phyloP scores from a whole-genome alignment of 2,113 vertebrate species.

The Nycticorax nycticorax region DNA sequence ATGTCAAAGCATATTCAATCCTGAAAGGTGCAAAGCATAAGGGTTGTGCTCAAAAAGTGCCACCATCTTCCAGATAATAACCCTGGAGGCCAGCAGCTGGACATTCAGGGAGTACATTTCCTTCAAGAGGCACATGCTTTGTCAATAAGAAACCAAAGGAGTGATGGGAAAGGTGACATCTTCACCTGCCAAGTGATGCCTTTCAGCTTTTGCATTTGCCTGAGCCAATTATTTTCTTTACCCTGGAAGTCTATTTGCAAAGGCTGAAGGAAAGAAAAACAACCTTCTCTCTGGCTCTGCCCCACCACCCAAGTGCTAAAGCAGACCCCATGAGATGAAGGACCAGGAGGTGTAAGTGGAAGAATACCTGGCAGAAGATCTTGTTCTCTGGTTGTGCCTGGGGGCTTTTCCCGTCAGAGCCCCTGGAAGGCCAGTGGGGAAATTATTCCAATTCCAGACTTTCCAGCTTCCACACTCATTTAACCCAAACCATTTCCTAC shows the following conservation, averaged over 20 bases:
- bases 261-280: slow-evolving; percentile 3
- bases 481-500: slow-evolving; percentile 75
- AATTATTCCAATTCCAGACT: slow-evolving; percentile 58
- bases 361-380: slow-evolving; percentile 10
- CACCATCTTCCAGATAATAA: neutral
- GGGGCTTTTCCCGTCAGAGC: neutral
- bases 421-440: neutral
- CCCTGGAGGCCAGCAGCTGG: neutral
- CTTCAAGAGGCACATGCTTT: neutral
- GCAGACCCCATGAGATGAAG: neutral
- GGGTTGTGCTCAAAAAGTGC: neutral
- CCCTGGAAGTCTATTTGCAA: neutral
- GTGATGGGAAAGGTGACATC: neutral
- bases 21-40: neutral
- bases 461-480: slow-evolving; percentile 67
- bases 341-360: neutral
- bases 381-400: neutral
- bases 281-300: neutral
- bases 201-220: neutral
- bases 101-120: neutral
- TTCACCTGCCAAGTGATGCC: neutral
- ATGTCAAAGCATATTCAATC: neutral
- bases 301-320: slow-evolving; percentile 27
- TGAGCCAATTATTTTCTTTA: neutral
- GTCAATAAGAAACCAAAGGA: fast-evolving